Base-by-base conservation (phyloP, 92 coral and sea anemone species). In the Chrysogorgia sp. region DNA sequence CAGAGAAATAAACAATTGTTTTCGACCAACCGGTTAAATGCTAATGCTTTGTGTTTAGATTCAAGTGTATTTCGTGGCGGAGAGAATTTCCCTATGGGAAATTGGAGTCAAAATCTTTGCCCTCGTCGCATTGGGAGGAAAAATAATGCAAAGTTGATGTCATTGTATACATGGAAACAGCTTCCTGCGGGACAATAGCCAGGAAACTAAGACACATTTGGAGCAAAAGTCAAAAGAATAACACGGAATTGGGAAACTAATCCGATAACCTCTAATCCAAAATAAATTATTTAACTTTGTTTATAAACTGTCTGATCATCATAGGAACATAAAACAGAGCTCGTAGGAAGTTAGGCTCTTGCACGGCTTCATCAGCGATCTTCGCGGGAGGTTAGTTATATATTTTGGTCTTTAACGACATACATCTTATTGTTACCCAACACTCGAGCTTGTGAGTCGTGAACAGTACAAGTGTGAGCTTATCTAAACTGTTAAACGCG, bases 261-360 rank as follows among this genome's bases (percentile, higher is more conserved):
- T 72, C 79, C 79, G 79, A 72, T 72, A 64, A 72, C 21, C 26
- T 53, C 48, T 72, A 72, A 72, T 72, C 79, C 55, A 72, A 72
- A 72, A 72, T 72, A 72, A 72, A 72, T 72, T 49, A 72, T 72
- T 72, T 72, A 72, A 29, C 58, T 58, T 72, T 71, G 79, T 72
- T 72, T 72, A 72, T 72, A 72, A 72, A 72, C 79, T 52, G 79
- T 72, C 79, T 72, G 65, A 29, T 72, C 79, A 35, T 33, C 22
- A 45, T 30, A 52, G 35, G 79, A 72, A 52, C 64, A 72, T 72
- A 72, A 72, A 53, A 41, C 79, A 72, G 62, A 23, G 49, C 34
- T 41, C 37, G 65, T 72, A 65, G 79, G 79, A 72, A 53, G 79
- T 29, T 15, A 28, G 24, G 59, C 10, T 33, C 59, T 72, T 53